A percentile compares a stretch with the other conserved stretches of the same genome.
Evolutionary conservation across 1,140 invertebrate species (phyloP).

Genomic region (Euglossa dilemma): DNA sequence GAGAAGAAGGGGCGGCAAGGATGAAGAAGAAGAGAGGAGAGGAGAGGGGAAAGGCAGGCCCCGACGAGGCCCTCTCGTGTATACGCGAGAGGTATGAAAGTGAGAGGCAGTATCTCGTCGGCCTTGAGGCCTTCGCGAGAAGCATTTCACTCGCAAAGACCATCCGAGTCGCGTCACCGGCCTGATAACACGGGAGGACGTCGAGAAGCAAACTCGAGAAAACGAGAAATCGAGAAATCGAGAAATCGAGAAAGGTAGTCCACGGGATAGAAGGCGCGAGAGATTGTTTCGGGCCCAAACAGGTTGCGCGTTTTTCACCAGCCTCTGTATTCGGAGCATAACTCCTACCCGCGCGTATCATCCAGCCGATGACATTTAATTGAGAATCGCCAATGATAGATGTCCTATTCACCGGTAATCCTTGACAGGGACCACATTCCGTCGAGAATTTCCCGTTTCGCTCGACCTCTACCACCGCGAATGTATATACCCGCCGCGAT

Average conservation of each 20-base stretch:
- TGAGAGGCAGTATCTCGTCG: conserved; percentile 71
- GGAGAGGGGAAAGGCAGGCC: conserved; percentile 26
- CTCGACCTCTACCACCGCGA: conserved; percentile 18
- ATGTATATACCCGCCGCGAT: background rate
- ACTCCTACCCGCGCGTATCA: background rate
- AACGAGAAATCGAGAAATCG: background rate
- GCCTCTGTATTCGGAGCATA: too few species aligned
- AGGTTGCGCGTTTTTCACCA: too few species aligned
- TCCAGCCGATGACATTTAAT: conserved; percentile 33
- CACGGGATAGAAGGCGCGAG: too few species aligned
- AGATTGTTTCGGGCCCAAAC: too few species aligned
- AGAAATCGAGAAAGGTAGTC: background rate
- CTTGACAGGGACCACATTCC: conserved; percentile 67
- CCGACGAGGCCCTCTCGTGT: conserved; percentile 14
- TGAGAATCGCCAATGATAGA: conserved; percentile 32
- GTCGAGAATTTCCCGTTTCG: conserved; percentile 64
- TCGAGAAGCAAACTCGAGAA: background rate
- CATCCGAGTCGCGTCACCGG: conserved; percentile 48
- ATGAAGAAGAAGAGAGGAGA: conserved; percentile 17
- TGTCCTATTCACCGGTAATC: conserved; percentile 56
- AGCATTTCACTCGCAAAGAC: conserved; percentile 74
- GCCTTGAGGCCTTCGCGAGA: conserved; percentile 69
- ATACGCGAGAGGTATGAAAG: conserved; percentile 62
- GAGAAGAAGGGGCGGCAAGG: background rate
- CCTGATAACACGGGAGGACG: conserved; percentile 42